Percentiles rank a stretch among this genome's conserved stretches.
Conservation (phyloP, 2,888 invertebrate genomes). For the Drosophila subquinaria region DNA sequence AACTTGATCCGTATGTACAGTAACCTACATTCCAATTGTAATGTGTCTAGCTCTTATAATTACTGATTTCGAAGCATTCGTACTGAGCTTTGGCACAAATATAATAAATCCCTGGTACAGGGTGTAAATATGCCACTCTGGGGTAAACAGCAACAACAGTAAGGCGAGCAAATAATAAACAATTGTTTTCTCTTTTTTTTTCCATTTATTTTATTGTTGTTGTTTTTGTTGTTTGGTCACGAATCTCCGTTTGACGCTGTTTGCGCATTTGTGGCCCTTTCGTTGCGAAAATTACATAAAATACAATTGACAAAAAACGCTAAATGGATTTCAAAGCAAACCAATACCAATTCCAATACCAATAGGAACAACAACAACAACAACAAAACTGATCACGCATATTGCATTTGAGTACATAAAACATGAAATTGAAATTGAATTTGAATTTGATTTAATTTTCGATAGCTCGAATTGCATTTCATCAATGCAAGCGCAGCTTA, state of each 20-base stretch:
- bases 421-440: slow-evolving; percentile 41
- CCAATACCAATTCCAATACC: slow-evolving; percentile 6
- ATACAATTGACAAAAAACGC: slow-evolving; percentile 43
- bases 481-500: slow-evolving; percentile 50
- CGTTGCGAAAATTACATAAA: slow-evolving; percentile 56
- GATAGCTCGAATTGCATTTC: slow-evolving; percentile 55
- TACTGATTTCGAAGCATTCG: no score
- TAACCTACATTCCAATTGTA: no score
- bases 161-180: slow-evolving; percentile 60
- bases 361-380: slow-evolving; percentile 1
- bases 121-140: slow-evolving; percentile 9
- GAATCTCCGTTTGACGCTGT: slow-evolving; percentile 35
- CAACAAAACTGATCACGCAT: slow-evolving; percentile 19
- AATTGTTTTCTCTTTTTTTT: slow-evolving; percentile 72
- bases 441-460: slow-evolving; percentile 55
- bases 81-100: not conserved
- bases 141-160: slow-evolving; percentile 21
- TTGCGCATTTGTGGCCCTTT: slow-evolving; percentile 48
- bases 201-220: slow-evolving; percentile 16
- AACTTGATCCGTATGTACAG: no score
- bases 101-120: not conserved
- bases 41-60: no score
- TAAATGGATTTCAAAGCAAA: slow-evolving; percentile 36
- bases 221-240: slow-evolving; percentile 50
- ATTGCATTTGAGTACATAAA: slow-evolving; percentile 49